Conservation (phyloP, 2,888 invertebrate species). For the Choreutis nemorana region DNA sequence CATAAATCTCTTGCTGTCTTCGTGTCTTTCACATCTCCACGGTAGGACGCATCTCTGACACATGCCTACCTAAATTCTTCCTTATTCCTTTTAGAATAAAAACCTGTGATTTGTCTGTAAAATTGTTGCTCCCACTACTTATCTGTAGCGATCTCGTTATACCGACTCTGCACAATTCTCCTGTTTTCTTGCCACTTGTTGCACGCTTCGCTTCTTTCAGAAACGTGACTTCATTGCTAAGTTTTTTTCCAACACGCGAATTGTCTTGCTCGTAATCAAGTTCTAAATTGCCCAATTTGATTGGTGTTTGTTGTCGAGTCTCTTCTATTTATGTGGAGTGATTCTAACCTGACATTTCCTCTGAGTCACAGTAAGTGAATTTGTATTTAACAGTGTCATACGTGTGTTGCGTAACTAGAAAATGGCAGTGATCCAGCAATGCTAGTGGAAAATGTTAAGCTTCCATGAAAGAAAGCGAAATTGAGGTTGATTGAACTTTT, state of each 20-base stretch:
- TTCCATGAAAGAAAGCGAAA: conserved; percentile 35
- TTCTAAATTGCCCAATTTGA: conserved; percentile 42
- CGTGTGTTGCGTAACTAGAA: conserved; percentile 29
- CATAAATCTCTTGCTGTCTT: conserved; percentile 22
- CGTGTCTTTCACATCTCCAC: conserved; percentile 14
- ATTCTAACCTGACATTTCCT: conserved; percentile 29
- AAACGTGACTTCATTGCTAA: conserved; percentile 50
- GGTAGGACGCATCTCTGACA: too few relatives aligned
- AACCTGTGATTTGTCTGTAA: too few relatives aligned
- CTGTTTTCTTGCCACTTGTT: conserved; percentile 41
- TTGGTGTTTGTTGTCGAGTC: conserved; percentile 27
- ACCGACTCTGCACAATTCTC: conserved; percentile 19
- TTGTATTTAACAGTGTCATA: conserved; percentile 17
- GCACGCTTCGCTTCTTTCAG: conserved; percentile 40
- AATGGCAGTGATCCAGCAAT: conserved; percentile 39
- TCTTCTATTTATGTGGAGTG: conserved; percentile 15
- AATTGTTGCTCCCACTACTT: too few relatives aligned
- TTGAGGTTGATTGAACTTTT: conserved; percentile 24
- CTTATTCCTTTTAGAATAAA: too few relatives aligned
- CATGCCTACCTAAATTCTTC: too few relatives aligned
- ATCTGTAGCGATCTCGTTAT: conserved; percentile 17
- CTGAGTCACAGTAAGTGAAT: conserved; percentile 20
- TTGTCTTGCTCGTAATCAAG: conserved; percentile 36
- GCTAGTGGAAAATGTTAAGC: conserved; percentile 26
- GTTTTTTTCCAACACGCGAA: conserved; percentile 31